A percentile compares a stretch with the other conserved stretches of the same genome.
phyloP scores from a whole-genome alignment of 2,888 invertebrate species.

The Pyralis farinalis region DNA sequence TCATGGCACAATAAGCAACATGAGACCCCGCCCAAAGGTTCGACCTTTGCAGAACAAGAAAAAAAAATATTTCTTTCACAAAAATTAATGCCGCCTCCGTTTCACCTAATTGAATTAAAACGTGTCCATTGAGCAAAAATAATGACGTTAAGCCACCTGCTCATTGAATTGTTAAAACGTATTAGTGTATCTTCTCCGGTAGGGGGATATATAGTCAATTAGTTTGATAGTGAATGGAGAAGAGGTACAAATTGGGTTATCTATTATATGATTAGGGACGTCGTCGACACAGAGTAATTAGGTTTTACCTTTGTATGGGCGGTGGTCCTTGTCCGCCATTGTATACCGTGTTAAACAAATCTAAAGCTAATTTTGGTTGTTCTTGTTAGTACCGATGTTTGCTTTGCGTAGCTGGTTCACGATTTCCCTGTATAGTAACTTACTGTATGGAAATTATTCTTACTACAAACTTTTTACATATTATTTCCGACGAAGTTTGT shows the following conservation, averaged over 20 bases:
- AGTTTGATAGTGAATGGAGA: constrained; percentile 21
- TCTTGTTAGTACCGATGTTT: constrained; percentile 29
- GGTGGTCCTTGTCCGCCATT: constrained; percentile 26
- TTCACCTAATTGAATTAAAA: constrained; percentile 16
- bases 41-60: constrained; percentile 1
- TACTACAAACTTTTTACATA: no score
- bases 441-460: constrained; percentile 13
- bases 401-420: constrained; percentile 20
- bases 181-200: no score
- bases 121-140: constrained; percentile 16
- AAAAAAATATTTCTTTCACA: not conserved
- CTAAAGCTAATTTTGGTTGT: constrained; percentile 36
- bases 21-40: constrained; percentile 3
- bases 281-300: constrained; percentile 41
- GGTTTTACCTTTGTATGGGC: constrained; percentile 27
- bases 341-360: constrained; percentile 34
- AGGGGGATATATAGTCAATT: constrained; percentile 28
- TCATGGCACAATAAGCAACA: not conserved
- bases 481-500: no score
- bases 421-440: constrained; percentile 29
- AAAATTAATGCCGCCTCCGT: constrained; percentile 2
- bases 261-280: constrained; percentile 46
- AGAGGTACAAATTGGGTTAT: constrained; percentile 44
- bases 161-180: constrained; percentile 13
- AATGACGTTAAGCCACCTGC: constrained; percentile 13